Conservation (phyloP, 1,140 invertebrate genomes). For the Trachelipus rathkii region DNA sequence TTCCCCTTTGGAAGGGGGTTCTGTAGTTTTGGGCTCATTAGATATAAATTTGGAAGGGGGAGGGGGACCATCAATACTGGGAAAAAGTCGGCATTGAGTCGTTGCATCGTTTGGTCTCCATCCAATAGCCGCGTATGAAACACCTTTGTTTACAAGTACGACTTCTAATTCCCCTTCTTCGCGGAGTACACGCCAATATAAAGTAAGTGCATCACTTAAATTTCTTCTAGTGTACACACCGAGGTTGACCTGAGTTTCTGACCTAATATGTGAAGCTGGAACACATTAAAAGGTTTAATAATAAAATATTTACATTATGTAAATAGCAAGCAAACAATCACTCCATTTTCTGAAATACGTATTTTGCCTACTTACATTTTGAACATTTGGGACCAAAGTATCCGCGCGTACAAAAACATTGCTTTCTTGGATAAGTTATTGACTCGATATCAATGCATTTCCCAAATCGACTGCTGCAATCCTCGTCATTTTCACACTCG, state of each 20-base stretch:
- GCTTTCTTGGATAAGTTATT: constrained; percentile 70
- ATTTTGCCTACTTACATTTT: constrained; percentile 25
- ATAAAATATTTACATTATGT: too few species aligned
- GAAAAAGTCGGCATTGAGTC: constrained; percentile 70
- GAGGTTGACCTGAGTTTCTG: constrained; percentile 61
- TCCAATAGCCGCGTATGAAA: constrained; percentile 78
- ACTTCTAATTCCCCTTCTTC: constrained; percentile 78
- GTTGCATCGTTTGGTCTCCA: constrained; percentile 71
- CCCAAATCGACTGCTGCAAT: constrained; percentile 74
- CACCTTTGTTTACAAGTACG: constrained; percentile 73
- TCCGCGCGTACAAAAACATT: constrained; percentile 83
- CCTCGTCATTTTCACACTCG: constrained; percentile 67
- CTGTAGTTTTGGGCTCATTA: constrained; percentile 20
- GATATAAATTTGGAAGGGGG: constrained; percentile 19
- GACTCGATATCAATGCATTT: constrained; percentile 73
- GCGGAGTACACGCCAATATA: constrained; percentile 78
- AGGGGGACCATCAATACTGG: constrained; percentile 48
- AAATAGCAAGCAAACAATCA: too few species aligned
- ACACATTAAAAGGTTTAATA: constrained; percentile 27
- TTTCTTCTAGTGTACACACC: constrained; percentile 64
- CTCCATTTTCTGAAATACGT: too few species aligned
- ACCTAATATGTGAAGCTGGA: constrained; percentile 61
- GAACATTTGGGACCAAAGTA: constrained; percentile 62
- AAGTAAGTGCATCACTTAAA: constrained; percentile 65
- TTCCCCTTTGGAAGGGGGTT: constrained; percentile 2